phyloP scores from a whole-genome alignment of 2,797 vertebrate species.

The Lithobates pipiens region DNA sequence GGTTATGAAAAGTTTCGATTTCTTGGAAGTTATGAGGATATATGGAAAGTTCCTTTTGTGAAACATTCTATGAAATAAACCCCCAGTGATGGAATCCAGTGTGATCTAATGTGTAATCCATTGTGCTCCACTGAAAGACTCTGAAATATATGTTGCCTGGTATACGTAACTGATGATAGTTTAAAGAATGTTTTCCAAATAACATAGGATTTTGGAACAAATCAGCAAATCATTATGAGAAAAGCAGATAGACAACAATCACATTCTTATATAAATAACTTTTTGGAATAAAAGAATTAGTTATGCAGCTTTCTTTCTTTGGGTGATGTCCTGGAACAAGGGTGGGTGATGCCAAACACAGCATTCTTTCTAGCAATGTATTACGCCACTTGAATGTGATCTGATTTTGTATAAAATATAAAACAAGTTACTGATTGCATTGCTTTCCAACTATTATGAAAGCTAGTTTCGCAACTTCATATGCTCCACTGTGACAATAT shows the following conservation, averaged over 20 bases:
- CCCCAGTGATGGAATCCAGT: too few relatives aligned
- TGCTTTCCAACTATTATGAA: slow-evolving; percentile 54
- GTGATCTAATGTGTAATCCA: too few relatives aligned
- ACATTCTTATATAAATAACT: slow-evolving; percentile 42
- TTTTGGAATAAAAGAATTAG: slow-evolving; percentile 35
- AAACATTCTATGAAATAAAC: too few relatives aligned
- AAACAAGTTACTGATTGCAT: slow-evolving; percentile 59
- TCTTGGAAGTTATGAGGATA: too few relatives aligned
- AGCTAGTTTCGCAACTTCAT: slow-evolving; percentile 22
- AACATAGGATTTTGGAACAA: not conserved
- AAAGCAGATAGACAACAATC: not conserved
- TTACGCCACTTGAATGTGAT: slow-evolving; percentile 53
- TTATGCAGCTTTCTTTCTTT: slow-evolving; percentile 27
- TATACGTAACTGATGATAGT: not conserved
- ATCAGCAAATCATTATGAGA: slow-evolving; percentile 8
- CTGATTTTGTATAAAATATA: slow-evolving; percentile 61
- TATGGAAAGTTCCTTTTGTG: too few relatives aligned
- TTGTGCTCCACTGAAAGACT: too few relatives aligned
- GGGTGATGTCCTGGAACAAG: slow-evolving; percentile 48
- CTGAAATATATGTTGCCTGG: not conserved
- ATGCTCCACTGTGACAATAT: slow-evolving; percentile 46
- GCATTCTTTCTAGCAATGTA: slow-evolving; percentile 32
- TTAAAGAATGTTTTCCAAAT: not conserved
- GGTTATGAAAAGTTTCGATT: too few relatives aligned
- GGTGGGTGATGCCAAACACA: slow-evolving; percentile 48